phyloP scores from a whole-genome alignment of 2,888 invertebrate genomes.

The Folsomia candida region DNA sequence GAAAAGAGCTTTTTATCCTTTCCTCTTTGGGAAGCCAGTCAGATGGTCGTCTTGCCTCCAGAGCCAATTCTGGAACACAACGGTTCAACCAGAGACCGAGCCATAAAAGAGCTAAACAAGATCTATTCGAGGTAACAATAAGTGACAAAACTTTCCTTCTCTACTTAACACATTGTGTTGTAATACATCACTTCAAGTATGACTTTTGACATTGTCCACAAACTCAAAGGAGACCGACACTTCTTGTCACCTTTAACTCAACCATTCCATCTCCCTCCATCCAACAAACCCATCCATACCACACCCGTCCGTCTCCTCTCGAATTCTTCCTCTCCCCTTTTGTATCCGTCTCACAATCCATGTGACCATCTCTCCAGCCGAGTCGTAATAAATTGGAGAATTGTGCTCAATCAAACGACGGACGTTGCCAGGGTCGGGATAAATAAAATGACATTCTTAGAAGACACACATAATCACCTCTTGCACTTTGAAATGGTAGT shows the following conservation, averaged over 20 bases:
- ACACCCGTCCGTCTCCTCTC: background rate
- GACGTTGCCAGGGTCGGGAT: background rate
- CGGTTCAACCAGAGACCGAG: background rate
- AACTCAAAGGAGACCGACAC: conserved; percentile 10
- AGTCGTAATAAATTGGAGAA: background rate
- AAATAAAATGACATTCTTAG: background rate
- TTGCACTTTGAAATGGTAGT: too few relatives aligned
- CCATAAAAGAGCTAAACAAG: conserved; percentile 10
- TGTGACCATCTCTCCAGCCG: background rate
- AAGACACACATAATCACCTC: too few relatives aligned
- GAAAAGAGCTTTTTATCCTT: background rate
- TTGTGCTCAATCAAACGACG: background rate
- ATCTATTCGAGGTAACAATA: conserved; percentile 13
- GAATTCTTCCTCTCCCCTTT: too few relatives aligned
- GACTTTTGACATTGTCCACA: conserved; percentile 19
- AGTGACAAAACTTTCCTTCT: conserved; percentile 21
- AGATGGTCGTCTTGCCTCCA: background rate
- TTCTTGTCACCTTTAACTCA: background rate
- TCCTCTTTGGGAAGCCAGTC: background rate
- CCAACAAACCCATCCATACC: background rate
- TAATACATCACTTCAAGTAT: conserved; percentile 21
- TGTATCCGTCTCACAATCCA: background rate
- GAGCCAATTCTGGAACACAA: background rate
- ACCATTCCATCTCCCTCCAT: too few relatives aligned
- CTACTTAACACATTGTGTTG: conserved; percentile 19